These are phyloP conservation scores for Drosophila neocordata DNA, from an alignment of 1,140 invertebrate genomes.

Conservation along the genomic window DNA sequence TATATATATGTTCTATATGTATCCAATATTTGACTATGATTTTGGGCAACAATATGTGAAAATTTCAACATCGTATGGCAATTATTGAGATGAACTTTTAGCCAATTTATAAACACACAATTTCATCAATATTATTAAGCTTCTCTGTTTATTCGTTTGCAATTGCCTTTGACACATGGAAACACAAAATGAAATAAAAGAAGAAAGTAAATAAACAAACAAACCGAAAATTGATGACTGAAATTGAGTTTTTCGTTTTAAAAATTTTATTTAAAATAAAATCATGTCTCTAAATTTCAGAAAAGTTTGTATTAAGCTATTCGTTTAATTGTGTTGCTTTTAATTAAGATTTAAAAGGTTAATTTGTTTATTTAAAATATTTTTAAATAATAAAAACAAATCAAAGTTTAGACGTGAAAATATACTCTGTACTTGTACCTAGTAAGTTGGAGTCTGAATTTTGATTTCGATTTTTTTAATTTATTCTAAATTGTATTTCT, in stretches of 20 bases:
- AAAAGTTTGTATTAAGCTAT: too few relatives aligned
- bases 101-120: background rate
- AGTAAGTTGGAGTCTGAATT: too few relatives aligned
- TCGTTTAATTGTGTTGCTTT: too few relatives aligned
- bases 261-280: background rate
- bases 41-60: background rate
- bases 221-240: background rate
- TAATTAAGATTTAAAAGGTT: too few relatives aligned
- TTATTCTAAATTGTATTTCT: too few relatives aligned
- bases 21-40: background rate
- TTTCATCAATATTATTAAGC: conserved; percentile 1
- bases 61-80: background rate
- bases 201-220: background rate
- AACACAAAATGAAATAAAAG: conserved; percentile 29
- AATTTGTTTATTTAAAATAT: too few relatives aligned
- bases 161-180: conserved; percentile 2
- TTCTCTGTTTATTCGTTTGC: background rate
- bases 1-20: background rate
- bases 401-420: too few relatives aligned
- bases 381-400: too few relatives aligned
- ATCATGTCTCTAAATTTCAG: background rate
- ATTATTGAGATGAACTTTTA: background rate
- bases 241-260: background rate
- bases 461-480: too few relatives aligned
- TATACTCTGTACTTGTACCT: too few relatives aligned